Evolutionary conservation across 2,888 invertebrate species (phyloP), one percentile per base, ranked within the genome.

Genomic region (Lacanobia wlatinum): DNA sequence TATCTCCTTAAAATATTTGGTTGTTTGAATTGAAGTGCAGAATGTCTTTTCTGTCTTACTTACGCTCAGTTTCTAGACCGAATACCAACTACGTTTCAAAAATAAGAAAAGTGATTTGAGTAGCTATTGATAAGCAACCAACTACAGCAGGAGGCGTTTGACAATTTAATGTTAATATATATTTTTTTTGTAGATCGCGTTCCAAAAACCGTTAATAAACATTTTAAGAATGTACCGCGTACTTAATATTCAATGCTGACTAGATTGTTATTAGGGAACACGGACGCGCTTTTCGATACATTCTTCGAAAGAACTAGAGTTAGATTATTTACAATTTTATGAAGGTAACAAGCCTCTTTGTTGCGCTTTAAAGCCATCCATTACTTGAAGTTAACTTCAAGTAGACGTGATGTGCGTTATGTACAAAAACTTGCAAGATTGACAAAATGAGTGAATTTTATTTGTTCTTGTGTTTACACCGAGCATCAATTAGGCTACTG

Each of bases 171-270:
- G 34, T 34, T 34, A n/a, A n/a, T n/a, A n/a, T n/a, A n/a, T n/a
- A 6, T 34, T 34, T 34, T 34, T 34, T 34, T 34, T 4, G 34
- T 34, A 34, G 34, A 34, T 6, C 34, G 5, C 34, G 34, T 53
- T 34, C 18, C 34, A 34, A 6, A 38, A 21, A 58, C 38, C 38
- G 8, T 14, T 21, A 7, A 21, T 21, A 21, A 59, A 14, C 8
- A 40, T 65, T 23, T 73, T 48, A 28, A 69, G 81, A 82, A 82
- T 62, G 67, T 68, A 83, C 56, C 70, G 79, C 52, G 79, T 68
- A 83, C 64, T 78, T 78, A 73, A 72, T 72, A 78, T 75, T 78
- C 74, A 73, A 48, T 63, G 66, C 63, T 80, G 80, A 80, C 80
- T 80, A 80, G 80, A 80, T 52, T 66, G 48, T 60, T 53, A 34